Percentiles rank a stretch among this genome's conserved stretches.
Conservation (phyloP, 1,140 invertebrate genomes). For the Lutraria rhynchaena region DNA sequence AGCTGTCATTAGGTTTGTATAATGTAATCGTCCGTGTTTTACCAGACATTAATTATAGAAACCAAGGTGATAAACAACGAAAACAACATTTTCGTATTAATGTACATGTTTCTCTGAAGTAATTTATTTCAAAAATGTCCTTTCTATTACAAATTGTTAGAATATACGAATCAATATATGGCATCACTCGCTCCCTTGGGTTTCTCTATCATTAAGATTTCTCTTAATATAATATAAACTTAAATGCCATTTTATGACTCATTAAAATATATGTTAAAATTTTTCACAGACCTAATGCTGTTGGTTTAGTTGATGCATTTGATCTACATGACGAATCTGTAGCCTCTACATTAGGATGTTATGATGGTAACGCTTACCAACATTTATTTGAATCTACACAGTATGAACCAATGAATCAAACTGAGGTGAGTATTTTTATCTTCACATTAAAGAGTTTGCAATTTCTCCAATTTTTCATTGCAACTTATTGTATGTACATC, state of each 20-base stretch:
- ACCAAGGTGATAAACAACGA: too few relatives aligned
- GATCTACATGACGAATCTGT: constrained; percentile 59
- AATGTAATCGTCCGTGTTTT: too few relatives aligned
- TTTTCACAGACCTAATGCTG: constrained; percentile 43
- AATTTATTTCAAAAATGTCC: too few relatives aligned
- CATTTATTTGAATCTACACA: constrained; percentile 54
- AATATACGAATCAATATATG: too few relatives aligned
- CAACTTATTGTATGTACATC: not conserved
- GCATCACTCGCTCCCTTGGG: too few relatives aligned
- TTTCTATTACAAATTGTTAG: too few relatives aligned
- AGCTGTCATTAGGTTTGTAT: constrained; percentile 38
- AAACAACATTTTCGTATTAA: too few relatives aligned
- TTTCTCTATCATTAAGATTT: too few relatives aligned
- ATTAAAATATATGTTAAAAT: not conserved
- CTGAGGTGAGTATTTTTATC: constrained; percentile 27
- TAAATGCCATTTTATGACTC: too few relatives aligned
- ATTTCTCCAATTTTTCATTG: not conserved
- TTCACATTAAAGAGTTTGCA: not conserved
- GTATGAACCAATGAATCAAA: constrained; percentile 53
- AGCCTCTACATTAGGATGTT: constrained; percentile 44
- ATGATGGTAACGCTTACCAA: constrained; percentile 58
- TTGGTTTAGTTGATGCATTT: constrained; percentile 54
- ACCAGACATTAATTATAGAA: too few relatives aligned
- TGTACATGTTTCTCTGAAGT: too few relatives aligned
- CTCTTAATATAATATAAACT: too few relatives aligned